A percentile compares a stretch with the other conserved stretches of the same genome.
Conservation (phyloP, 2,888 invertebrate species). For the Tenthredo mesomela region DNA sequence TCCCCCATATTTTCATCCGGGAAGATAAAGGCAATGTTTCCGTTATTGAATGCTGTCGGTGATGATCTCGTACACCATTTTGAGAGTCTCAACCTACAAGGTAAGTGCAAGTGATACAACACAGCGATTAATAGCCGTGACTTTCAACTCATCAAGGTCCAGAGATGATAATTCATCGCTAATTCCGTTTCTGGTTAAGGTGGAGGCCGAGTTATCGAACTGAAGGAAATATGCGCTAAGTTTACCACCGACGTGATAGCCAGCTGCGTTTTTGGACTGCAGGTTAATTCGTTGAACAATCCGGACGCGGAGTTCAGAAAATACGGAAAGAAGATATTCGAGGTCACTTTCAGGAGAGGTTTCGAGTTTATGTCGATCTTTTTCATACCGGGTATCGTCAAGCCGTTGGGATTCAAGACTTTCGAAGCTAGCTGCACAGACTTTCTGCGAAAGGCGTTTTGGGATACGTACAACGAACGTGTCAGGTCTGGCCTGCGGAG, state of each 20-base stretch:
- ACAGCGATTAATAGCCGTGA: background rate
- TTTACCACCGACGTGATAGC: slow-evolving; percentile 78
- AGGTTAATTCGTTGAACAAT: slow-evolving; percentile 77
- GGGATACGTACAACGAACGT: slow-evolving; percentile 76
- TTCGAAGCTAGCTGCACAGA: slow-evolving; percentile 71
- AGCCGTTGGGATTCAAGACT: slow-evolving; percentile 72
- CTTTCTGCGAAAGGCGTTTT: slow-evolving; percentile 76
- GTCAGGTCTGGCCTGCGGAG: slow-evolving; percentile 74
- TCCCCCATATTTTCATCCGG: slow-evolving; percentile 79
- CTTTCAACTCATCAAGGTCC: background rate
- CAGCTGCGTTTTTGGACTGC: slow-evolving; percentile 78
- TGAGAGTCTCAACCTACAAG: slow-evolving; percentile 58
- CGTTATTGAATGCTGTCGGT: slow-evolving; percentile 78
- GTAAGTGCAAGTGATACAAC: background rate
- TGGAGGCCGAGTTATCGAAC: slow-evolving; percentile 62
- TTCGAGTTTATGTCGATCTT: slow-evolving; percentile 76
- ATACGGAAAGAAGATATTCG: slow-evolving; percentile 76
- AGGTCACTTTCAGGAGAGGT: slow-evolving; percentile 70
- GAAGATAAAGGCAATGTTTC: slow-evolving; percentile 80
- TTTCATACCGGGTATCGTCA: slow-evolving; percentile 76
- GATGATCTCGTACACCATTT: slow-evolving; percentile 75
- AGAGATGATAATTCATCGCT: background rate
- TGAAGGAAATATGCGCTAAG: slow-evolving; percentile 70
- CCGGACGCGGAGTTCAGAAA: slow-evolving; percentile 77
- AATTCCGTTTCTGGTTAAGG: slow-evolving; percentile 55